These are phyloP conservation scores for Eledona agricola DNA, from an alignment of 2,888 invertebrate genomes.

Conservation along the genomic window DNA sequence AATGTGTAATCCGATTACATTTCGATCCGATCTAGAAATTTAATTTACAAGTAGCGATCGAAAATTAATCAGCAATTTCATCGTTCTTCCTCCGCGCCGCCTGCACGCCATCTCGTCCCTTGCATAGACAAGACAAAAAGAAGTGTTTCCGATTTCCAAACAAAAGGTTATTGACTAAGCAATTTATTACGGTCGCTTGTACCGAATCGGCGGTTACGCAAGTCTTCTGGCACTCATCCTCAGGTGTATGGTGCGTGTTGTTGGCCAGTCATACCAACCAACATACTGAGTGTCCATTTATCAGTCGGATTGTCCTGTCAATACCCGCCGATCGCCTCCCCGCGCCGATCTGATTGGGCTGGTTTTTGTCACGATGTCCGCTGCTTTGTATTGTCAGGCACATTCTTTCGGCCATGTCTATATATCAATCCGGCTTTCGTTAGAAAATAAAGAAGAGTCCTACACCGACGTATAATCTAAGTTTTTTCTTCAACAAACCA, in stretches of 20 bases:
- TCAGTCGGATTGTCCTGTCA: slow-evolving; percentile 57
- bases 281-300: slow-evolving; percentile 51
- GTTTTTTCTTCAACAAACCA: background rate
- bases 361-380: slow-evolving; percentile 56
- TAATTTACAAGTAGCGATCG: slow-evolving; percentile 31
- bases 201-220: slow-evolving; percentile 15
- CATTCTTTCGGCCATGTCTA: slow-evolving; percentile 54
- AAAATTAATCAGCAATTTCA: slow-evolving; percentile 30
- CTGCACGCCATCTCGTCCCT: background rate
- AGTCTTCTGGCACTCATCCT: slow-evolving; percentile 22
- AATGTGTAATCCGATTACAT: slow-evolving; percentile 32
- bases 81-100: slow-evolving; percentile 14
- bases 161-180: slow-evolving; percentile 17
- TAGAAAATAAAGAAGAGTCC: slow-evolving; percentile 32
- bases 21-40: slow-evolving; percentile 32
- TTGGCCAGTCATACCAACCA: slow-evolving; percentile 53
- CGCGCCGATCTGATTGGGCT: slow-evolving; percentile 52
- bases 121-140: slow-evolving; percentile 15
- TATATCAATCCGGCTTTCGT: slow-evolving; percentile 45
- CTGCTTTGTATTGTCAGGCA: slow-evolving; percentile 51
- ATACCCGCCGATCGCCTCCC: slow-evolving; percentile 47
- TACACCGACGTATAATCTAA: too few species aligned
- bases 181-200: slow-evolving; percentile 12
- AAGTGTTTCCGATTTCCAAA: slow-evolving; percentile 13
- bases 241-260: slow-evolving; percentile 43